Percentiles rank a stretch among this genome's conserved stretches.
These are phyloP conservation scores for Scomber scombrus DNA, from an alignment of 2,113 vertebrate genomes.

Conservation along the genomic window DNA sequence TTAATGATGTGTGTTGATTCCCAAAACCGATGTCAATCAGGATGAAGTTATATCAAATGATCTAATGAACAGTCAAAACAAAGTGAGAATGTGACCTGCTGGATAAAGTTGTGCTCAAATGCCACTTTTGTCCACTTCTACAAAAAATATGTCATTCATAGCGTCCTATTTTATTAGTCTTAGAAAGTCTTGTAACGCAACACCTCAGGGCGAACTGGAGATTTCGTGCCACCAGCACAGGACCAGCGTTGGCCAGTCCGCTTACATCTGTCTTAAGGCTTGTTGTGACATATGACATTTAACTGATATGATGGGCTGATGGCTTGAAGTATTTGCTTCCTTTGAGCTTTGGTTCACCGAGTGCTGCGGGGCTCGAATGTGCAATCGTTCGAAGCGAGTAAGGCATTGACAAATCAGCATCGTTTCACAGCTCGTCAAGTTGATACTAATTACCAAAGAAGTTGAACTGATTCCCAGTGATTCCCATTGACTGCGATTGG, in stretches of 20 bases:
- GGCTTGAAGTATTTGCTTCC: constrained; percentile 14
- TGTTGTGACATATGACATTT: constrained; percentile 63
- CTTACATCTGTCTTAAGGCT: constrained; percentile 42
- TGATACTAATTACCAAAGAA: constrained; percentile 41
- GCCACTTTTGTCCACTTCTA: background rate
- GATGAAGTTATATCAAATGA: background rate
- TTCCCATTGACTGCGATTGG: constrained; percentile 22
- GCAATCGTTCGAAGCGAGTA: background rate
- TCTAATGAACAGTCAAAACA: constrained; percentile 14
- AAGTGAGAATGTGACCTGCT: constrained; percentile 10
- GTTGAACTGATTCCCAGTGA: constrained; percentile 47
- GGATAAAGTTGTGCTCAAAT: background rate
- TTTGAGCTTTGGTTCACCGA: constrained; percentile 1
- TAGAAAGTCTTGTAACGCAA: constrained; percentile 10
- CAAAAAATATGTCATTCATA: background rate
- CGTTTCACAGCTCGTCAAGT: constrained; percentile 33
- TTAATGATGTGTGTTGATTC: constrained; percentile 14
- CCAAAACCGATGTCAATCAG: background rate
- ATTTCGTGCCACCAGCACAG: constrained; percentile 34
- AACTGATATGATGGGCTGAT: constrained; percentile 51
- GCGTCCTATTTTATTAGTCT: background rate
- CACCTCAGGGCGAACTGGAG: background rate
- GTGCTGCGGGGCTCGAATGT: constrained; percentile 15
- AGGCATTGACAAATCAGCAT: constrained; percentile 22
- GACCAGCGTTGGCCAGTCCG: background rate